These are phyloP conservation scores for Anableps anableps DNA, from an alignment of 2,797 vertebrate genomes.

Conservation along the genomic window DNA sequence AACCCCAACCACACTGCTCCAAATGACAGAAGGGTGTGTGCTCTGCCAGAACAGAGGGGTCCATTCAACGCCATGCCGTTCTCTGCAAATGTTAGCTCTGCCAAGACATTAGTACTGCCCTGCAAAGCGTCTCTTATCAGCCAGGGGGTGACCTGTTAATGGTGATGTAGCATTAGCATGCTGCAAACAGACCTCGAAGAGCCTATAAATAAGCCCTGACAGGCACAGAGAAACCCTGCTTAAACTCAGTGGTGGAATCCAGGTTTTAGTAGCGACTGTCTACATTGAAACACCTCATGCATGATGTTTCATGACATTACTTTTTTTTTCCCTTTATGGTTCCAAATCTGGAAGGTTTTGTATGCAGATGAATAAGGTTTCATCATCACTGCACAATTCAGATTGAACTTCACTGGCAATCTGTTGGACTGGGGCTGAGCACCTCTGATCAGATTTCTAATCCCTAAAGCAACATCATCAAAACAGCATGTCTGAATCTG, in stretches of 20 bases:
- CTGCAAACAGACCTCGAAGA: slow-evolving; percentile 35
- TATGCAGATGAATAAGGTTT: neutral
- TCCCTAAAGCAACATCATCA: slow-evolving; percentile 7
- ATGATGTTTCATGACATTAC: neutral
- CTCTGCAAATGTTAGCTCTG: slow-evolving; percentile 73
- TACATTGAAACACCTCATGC: neutral
- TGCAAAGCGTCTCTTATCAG: slow-evolving; percentile 67
- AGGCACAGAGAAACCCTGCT: neutral
- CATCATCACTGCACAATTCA: neutral
- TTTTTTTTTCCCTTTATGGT: neutral
- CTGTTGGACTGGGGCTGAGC: slow-evolving; percentile 1
- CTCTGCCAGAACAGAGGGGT: slow-evolving; percentile 68
- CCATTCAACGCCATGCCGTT: slow-evolving; percentile 65
- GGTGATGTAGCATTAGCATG: slow-evolving; percentile 32
- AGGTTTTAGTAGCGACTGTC: slow-evolving; percentile 1
- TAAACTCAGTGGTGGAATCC: neutral
- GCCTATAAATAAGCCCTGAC: neutral
- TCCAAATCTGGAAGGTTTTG: neutral
- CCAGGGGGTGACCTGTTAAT: slow-evolving; percentile 54
- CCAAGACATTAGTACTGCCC: slow-evolving; percentile 69
- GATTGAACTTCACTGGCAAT: neutral
- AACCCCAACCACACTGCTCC: slow-evolving; percentile 47
- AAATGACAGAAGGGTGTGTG: slow-evolving; percentile 61
- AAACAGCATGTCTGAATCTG: slow-evolving; percentile 9
- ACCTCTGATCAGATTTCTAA: slow-evolving; percentile 24